These are phyloP conservation scores for Rhamnusium bicolor DNA, from an alignment of 2,888 invertebrate species.

Conservation along the genomic window DNA sequence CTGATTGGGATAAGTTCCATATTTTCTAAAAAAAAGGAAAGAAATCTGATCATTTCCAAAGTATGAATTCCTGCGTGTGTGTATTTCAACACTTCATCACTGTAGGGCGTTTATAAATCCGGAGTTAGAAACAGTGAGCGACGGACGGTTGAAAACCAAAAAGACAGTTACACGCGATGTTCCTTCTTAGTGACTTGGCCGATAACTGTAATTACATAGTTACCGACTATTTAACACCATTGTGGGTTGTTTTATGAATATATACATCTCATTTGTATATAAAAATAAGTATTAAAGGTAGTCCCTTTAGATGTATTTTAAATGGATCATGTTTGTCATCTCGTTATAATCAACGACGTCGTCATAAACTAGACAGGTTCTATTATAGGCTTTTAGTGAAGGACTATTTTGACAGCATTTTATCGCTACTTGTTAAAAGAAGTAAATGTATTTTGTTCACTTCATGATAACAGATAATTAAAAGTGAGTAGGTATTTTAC, in stretches of 20 bases:
- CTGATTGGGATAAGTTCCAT: too few relatives aligned
- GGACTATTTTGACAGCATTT: constrained; percentile 9
- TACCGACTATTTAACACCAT: constrained; percentile 2
- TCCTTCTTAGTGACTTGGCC: background rate
- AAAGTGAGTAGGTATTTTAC: background rate
- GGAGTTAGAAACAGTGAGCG: background rate
- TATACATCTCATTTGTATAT: background rate
- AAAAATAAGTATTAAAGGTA: background rate
- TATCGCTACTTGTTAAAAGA: background rate
- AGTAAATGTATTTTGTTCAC: constrained; percentile 14
- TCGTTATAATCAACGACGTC: constrained; percentile 5
- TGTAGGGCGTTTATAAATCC: background rate
- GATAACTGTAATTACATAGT: constrained; percentile 9
- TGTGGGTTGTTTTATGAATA: constrained; percentile 7
- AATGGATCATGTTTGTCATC: constrained; percentile 1
- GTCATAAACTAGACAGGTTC: constrained; percentile 5
- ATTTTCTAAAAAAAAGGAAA: background rate
- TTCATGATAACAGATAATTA: constrained; percentile 20
- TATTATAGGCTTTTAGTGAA: constrained; percentile 26
- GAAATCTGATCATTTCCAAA: background rate
- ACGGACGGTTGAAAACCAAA: background rate
- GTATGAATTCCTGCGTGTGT: background rate
- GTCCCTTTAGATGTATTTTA: background rate
- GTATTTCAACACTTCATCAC: background rate
- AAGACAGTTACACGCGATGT: background rate